A percentile compares a stretch with the other conserved stretches of the same genome.
phyloP scores from a whole-genome alignment of 2,113 vertebrate genomes.

The Ivindomyrus marchei region DNA sequence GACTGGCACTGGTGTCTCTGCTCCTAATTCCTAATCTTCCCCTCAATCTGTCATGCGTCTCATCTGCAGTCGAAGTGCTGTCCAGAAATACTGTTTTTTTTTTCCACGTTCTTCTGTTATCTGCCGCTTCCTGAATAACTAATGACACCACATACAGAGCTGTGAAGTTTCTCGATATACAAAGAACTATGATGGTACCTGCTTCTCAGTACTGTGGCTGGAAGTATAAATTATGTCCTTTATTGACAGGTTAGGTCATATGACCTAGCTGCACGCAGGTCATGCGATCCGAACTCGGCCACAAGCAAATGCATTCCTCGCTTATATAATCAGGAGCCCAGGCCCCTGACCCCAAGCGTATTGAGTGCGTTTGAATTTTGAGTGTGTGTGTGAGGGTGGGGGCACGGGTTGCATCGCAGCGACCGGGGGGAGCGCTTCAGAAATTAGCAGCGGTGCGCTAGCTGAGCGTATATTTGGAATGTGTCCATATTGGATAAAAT shows the following conservation, averaged over 20 bases:
- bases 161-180: not conserved
- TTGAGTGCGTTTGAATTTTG: not conserved
- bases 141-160: not conserved
- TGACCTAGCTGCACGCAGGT: not conserved
- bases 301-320: not conserved
- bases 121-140: not conserved
- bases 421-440: not conserved
- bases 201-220: not conserved
- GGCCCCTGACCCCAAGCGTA: not conserved
- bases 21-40: not conserved
- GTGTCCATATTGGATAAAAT: conserved; percentile 17
- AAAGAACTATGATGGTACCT: not conserved
- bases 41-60: not conserved
- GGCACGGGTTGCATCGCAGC: not conserved
- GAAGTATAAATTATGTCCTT: not conserved
- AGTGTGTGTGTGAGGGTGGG: not conserved
- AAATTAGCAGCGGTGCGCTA: not conserved
- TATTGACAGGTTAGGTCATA: not conserved
- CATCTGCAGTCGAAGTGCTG: not conserved
- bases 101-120: not conserved
- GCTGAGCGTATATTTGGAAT: not conserved
- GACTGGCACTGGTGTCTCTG: not conserved
- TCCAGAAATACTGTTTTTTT: not conserved
- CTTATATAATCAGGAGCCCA: not conserved
- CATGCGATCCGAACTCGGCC: not conserved